Evolutionary conservation across 2,113 vertebrate species (phyloP), one percentile per base, ranked within the genome.

Genomic region (Neolamprologus sp.): DNA sequence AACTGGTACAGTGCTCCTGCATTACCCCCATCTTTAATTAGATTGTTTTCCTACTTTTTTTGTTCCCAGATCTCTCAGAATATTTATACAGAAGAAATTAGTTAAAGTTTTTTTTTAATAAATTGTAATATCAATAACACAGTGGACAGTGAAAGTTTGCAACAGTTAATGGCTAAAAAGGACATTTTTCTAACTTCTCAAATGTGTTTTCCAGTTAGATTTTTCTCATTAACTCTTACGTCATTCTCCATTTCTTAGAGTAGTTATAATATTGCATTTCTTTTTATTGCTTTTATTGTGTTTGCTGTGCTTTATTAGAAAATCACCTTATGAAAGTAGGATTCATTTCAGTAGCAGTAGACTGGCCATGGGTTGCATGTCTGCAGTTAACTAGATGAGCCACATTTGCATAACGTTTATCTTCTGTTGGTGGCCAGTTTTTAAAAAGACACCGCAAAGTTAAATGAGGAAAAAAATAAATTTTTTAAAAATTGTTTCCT

Each of bases 51-150:
- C 23, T 73, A 47, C 37, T 75, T 49, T 75, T 47, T 47, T 49
- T 73, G 16, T 75, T 75, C 16, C 23, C 42, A 30, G 42, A 12
- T 30, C 16, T 12, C 4, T 30, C 6, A 3, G 23, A 75, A 47
- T 28, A 42, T 42, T 1, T 68, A 65, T 26, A 26, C 26, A 26
- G 26, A 26, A 33, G 63, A 68, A 68, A 37, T 68, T 65, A 35
- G 19, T 21, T 35, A 37, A 65, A 37, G 3, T 5, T 0, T 11
- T 7, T 35, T 12, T 0, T 0, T 0, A 12, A 37, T 40, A 71
- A 21, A 42, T 16, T 42, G 35, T 71, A 23, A 71, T 14, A 23
- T 21, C 65, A 71, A 9, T 0, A 71, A 23, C 33, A 21, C 3
- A 4, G 35, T 68, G 63, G 35, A 9, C 65, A 3, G n/a, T 68